Percentiles rank a stretch among this genome's conserved stretches.
Conservation (phyloP, 2,888 invertebrate species). For the Hipparchia semele region DNA sequence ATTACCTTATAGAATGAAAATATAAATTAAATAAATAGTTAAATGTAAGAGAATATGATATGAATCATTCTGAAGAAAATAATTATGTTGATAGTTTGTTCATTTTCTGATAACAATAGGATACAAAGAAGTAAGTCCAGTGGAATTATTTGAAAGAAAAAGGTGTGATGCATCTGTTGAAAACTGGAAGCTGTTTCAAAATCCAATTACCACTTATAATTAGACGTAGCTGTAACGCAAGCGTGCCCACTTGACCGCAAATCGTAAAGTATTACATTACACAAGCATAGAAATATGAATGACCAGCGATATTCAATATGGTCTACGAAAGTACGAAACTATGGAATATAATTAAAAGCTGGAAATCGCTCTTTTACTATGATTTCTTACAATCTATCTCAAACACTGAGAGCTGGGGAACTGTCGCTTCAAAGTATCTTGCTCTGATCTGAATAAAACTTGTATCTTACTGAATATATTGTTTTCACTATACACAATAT, state of each 20-base stretch:
- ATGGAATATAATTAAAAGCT: conserved; percentile 26
- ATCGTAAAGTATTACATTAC: conserved; percentile 63
- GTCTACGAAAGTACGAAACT: conserved; percentile 23
- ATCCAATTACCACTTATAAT: conserved; percentile 63
- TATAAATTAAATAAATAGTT: no score
- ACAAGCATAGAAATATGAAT: conserved; percentile 57
- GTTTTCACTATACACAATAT: neutral
- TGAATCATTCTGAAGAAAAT: neutral
- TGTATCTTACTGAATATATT: neutral
- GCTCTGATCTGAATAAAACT: neutral
- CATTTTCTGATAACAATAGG: neutral
- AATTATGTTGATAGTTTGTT: neutral
- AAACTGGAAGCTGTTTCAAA: conserved; percentile 47
- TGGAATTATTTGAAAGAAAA: conserved; percentile 12
- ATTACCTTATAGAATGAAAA: no score
- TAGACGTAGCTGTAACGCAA: conserved; percentile 49
- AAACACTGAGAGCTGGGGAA: conserved; percentile 2
- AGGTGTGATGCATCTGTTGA: conserved; percentile 54
- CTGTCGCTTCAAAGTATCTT: neutral
- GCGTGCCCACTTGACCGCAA: conserved; percentile 70
- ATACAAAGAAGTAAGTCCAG: neutral
- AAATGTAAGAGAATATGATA: neutral
- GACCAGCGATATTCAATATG: conserved; percentile 60
- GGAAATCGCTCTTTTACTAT: conserved; percentile 11
- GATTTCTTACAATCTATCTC: conserved; percentile 44